A percentile compares a stretch with the other conserved stretches of the same genome.
Evolutionary conservation across 2,797 vertebrate genomes (phyloP).

Genomic region (Micrastur ruficollis): DNA sequence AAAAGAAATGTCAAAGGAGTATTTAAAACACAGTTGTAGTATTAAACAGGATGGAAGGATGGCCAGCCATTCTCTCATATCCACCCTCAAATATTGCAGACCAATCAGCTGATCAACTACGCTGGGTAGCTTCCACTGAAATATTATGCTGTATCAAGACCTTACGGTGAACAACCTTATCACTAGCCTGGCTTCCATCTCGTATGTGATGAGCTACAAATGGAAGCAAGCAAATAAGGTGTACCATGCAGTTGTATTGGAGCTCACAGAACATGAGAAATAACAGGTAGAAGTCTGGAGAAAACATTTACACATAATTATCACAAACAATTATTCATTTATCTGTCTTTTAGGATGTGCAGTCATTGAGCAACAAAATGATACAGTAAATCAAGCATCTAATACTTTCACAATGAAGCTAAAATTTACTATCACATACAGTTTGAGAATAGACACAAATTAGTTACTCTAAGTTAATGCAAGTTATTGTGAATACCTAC

Average conservation of each 20-base stretch:
- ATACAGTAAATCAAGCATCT: background rate
- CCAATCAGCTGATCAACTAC: background rate
- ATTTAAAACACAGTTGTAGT: background rate
- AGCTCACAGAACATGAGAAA: background rate
- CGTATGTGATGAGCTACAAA: background rate
- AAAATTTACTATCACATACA: background rate
- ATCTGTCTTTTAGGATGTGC: background rate
- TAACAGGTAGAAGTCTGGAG: background rate
- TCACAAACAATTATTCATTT: background rate
- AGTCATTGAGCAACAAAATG: background rate
- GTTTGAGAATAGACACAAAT: background rate
- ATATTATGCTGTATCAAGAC: background rate
- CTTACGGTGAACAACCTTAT: background rate
- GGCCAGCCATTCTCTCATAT: background rate
- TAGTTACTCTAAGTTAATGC: background rate
- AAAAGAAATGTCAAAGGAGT: background rate
- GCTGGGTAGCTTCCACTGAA: background rate
- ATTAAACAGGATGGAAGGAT: background rate
- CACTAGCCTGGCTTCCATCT: background rate
- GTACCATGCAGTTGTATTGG: background rate
- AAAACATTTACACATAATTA: background rate
- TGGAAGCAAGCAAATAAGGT: background rate
- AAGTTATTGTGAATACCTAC: background rate
- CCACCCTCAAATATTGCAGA: background rate
- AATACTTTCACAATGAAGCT: background rate